Conservation (phyloP, 2,797 vertebrate genomes). For the Parauchenoglanis ngamensis region DNA sequence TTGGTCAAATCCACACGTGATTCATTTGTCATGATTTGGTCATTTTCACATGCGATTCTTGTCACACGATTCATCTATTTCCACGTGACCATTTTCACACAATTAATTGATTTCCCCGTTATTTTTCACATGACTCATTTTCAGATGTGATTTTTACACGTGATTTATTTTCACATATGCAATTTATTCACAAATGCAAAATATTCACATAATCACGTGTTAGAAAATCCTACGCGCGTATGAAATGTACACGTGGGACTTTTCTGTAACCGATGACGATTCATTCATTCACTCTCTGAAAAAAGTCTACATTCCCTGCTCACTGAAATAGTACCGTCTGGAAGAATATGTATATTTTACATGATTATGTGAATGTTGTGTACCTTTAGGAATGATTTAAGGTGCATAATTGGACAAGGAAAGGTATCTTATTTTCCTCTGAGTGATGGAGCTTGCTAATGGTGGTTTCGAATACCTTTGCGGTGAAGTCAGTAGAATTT, state of each 20-base stretch:
- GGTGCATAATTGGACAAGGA: not conserved
- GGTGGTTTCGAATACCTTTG: not conserved
- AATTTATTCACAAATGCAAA: not conserved
- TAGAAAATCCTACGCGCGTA: no score
- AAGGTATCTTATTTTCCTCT: not conserved
- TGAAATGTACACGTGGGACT: not conserved
- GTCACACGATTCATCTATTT: not conserved
- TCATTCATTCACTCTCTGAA: not conserved
- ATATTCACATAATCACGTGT: not conserved
- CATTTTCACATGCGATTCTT: not conserved
- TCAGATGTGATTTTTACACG: not conserved
- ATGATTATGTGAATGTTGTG: not conserved
- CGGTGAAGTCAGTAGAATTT: not conserved
- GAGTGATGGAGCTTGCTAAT: not conserved
- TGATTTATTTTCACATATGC: not conserved
- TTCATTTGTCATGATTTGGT: not conserved
- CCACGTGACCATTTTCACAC: not conserved
- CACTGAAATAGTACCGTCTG: not conserved
- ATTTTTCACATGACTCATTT: not conserved
- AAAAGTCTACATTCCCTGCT: not conserved
- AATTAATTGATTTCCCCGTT: not conserved
- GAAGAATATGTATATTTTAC: not conserved
- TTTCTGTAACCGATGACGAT: not conserved
- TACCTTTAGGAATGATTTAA: not conserved
- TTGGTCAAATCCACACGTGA: not conserved